Percentiles rank a stretch among this genome's conserved stretches.
These are phyloP conservation scores for Aphaenogaster floridana DNA, from an alignment of 1,140 invertebrate species.

Conservation along the genomic window DNA sequence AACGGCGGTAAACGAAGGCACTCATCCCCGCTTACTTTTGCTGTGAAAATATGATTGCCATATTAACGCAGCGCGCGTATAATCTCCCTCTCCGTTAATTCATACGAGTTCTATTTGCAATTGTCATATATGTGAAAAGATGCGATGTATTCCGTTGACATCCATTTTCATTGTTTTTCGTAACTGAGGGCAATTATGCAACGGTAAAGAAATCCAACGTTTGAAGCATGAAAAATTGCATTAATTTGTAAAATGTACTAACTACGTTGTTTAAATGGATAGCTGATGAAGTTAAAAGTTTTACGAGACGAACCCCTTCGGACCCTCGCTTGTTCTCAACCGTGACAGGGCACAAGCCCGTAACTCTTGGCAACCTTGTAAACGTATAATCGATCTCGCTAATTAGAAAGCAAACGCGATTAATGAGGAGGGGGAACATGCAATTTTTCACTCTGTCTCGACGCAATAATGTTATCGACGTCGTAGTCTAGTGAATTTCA, in stretches of 20 bases:
- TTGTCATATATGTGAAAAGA: not conserved
- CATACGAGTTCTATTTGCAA: not conserved
- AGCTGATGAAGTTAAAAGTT: slow-evolving; percentile 62
- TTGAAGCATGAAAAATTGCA: slow-evolving; percentile 26
- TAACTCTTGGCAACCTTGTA: slow-evolving; percentile 44
- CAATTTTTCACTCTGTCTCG: slow-evolving; percentile 41
- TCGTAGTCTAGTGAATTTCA: not conserved
- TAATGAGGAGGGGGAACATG: not conserved
- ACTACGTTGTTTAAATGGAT: not conserved
- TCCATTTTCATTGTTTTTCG: not conserved
- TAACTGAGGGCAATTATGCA: not conserved
- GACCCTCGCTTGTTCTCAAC: slow-evolving; percentile 4
- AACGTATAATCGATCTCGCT: slow-evolving; percentile 60
- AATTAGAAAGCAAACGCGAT: slow-evolving; percentile 59
- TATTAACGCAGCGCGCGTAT: not conserved
- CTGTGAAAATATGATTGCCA: slow-evolving; percentile 7
- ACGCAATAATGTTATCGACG: slow-evolving; percentile 13
- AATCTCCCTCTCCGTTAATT: not conserved
- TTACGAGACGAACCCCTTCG: slow-evolving; percentile 35
- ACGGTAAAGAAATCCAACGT: not conserved
- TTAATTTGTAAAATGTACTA: slow-evolving; percentile 27
- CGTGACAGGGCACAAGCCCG: slow-evolving; percentile 33
- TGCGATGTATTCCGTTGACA: not conserved
- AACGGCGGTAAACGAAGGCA: not conserved
- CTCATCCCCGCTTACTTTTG: not conserved